Base-by-base conservation (phyloP, 1,140 invertebrate genomes). In the Formica exsecta region DNA sequence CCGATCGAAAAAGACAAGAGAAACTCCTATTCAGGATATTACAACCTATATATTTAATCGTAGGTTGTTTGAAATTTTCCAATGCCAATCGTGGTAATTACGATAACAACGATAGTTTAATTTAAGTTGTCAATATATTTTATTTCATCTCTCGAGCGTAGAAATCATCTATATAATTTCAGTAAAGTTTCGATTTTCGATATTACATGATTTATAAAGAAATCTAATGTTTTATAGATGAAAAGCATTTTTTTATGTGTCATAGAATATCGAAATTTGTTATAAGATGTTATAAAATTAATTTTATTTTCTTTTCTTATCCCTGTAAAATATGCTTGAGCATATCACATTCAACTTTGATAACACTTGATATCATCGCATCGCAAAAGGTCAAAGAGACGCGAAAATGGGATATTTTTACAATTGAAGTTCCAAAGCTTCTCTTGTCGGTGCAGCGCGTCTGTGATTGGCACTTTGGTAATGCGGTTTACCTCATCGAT, bases 381-480 rank as follows among this genome's bases (percentile, higher is more conserved):
- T 51, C 48, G 16, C 16, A 4, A 51, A 51, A 51, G 16, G 48
- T 51, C 48, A 51, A 16, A 51, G 16, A 51, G 16, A 51, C 48
- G 48, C 5, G 3, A 51, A 51, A 68, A 3, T 32, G 75, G 29
- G 25, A 61, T 66, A 68, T 80, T 80, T 86, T 80, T 68, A 59
- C 62, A 48, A 86, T 79, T 65, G 41, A n/a, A 51, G 54, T 54
- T 32, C 25, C 59, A 29, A 68, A 85, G 36, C 62, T 64, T 65
- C 22, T 29, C 44, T 51, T 51, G 48, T 19, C 48, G 48, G 48
- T 9, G 29, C 61, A 65, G 13, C 54, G 64, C 32, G 68, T 36
- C 76, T 54, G 85, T 75, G 77, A 86, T 85, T 86, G 85, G 75
- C 84, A 86, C 44, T 68, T 86, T 48, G 54, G 64, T 86, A 86